These are phyloP conservation scores for Lochmaea capreae DNA, from an alignment of 2,888 invertebrate species.

Conservation along the genomic window DNA sequence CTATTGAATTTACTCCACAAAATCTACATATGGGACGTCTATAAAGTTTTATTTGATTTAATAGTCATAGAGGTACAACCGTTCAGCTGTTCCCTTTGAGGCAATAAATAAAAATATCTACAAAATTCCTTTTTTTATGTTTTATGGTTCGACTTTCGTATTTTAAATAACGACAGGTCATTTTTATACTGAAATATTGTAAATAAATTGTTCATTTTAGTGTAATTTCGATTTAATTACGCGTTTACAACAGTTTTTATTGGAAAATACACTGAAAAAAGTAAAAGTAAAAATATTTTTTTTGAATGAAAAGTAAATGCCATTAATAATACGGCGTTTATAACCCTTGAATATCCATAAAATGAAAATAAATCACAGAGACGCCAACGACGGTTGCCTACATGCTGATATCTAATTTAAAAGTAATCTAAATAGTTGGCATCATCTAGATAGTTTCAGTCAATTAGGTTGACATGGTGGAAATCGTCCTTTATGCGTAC, in stretches of 20 bases:
- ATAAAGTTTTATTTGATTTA: slow-evolving; percentile 63
- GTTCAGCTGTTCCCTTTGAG: slow-evolving; percentile 49
- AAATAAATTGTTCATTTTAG: not conserved
- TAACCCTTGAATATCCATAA: slow-evolving; percentile 20
- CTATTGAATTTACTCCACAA: slow-evolving; percentile 54
- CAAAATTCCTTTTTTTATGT: slow-evolving; percentile 48
- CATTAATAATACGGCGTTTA: not conserved
- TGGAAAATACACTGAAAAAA: not conserved
- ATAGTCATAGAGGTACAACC: slow-evolving; percentile 55
- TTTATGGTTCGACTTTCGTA: slow-evolving; percentile 45
- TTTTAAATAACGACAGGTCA: slow-evolving; percentile 2
- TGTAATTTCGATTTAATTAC: not conserved
- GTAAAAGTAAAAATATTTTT: not conserved
- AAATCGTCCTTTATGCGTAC: slow-evolving; percentile 51
- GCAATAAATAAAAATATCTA: slow-evolving; percentile 52
- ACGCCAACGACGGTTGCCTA: slow-evolving; percentile 14
- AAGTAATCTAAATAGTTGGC: slow-evolving; percentile 57
- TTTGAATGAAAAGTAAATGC: not conserved
- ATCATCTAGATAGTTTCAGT: slow-evolving; percentile 57
- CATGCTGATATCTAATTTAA: slow-evolving; percentile 51
- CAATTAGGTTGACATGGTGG: slow-evolving; percentile 58
- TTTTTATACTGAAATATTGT: not conserved
- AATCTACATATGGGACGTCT: slow-evolving; percentile 60
- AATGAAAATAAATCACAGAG: slow-evolving; percentile 39
- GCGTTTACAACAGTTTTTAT: not conserved